phyloP scores from a whole-genome alignment of 2,113 vertebrate species.

The Platanista minor region DNA sequence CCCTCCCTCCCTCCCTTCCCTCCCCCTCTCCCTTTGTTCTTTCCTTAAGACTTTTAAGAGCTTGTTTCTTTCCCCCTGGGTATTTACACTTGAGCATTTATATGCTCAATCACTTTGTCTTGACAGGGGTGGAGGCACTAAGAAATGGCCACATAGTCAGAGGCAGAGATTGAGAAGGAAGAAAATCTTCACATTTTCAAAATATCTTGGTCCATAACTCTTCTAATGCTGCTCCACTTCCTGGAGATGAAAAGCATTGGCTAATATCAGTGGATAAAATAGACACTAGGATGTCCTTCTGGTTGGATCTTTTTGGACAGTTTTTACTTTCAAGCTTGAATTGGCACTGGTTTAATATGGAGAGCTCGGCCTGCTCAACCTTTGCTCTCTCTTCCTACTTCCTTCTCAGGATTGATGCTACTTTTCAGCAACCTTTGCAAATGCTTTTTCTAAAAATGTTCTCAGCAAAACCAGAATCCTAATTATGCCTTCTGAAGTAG shows the following conservation, averaged over 20 bases:
- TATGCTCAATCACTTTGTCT: neutral
- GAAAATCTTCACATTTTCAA: neutral
- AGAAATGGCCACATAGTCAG: neutral
- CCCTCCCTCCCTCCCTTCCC: rapidly evolving
- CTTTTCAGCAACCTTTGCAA: conserved; percentile 56
- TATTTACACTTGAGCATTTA: neutral
- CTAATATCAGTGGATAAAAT: neutral
- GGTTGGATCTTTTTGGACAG: neutral
- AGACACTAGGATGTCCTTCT: neutral
- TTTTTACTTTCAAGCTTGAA: conserved; percentile 1
- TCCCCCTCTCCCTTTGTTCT: neutral
- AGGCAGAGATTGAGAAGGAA: neutral
- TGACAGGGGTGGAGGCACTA: neutral
- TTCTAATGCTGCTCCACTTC: neutral
- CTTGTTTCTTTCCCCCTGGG: neutral
- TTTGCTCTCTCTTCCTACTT: neutral
- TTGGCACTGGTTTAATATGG: neutral
- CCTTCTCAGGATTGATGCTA: conserved; percentile 39
- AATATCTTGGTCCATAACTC: neutral
- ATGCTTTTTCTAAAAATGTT: conserved; percentile 54
- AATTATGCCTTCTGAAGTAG: conserved; percentile 62
- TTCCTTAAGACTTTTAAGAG: neutral
- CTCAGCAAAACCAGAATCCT: conserved; percentile 49
- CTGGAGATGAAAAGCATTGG: neutral
- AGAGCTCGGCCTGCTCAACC: neutral